Percentiles rank a stretch among this genome's conserved stretches.
phyloP scores from a whole-genome alignment of 2,888 invertebrate genomes.

The Trisateles emortualis region DNA sequence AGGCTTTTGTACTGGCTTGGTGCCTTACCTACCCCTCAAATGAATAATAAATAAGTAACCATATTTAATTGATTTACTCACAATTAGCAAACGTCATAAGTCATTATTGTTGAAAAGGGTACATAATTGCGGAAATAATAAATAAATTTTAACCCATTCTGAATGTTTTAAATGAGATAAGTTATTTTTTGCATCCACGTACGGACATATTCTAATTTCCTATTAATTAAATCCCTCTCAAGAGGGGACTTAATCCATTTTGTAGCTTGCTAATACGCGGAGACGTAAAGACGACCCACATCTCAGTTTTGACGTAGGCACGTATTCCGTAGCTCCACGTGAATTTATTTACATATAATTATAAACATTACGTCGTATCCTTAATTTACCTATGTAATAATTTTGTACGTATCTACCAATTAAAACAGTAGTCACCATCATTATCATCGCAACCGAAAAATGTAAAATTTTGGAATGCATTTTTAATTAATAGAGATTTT shows the following conservation, averaged over 20 bases:
- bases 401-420: no score
- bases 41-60: no score
- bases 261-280: conserved; percentile 64
- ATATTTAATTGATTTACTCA: no score
- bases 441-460: no score
- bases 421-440: no score
- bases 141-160: conserved; percentile 3
- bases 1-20: no score
- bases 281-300: conserved; percentile 62
- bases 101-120: conserved; percentile 6
- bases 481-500: no score
- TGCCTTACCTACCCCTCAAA: no score
- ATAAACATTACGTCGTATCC: conserved; percentile 32
- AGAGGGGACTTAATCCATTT: conserved; percentile 66
- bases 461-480: no score
- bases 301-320: conserved; percentile 65
- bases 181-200: conserved; percentile 41
- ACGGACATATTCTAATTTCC: conserved; percentile 58
- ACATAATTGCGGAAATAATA: conserved; percentile 3
- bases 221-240: conserved; percentile 66
- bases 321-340: conserved; percentile 48
- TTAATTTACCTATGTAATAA: conserved; percentile 29
- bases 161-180: conserved; percentile 25
- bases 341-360: conserved; percentile 57
- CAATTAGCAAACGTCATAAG: neutral